Percentiles rank a stretch among this genome's conserved stretches.
These are phyloP conservation scores for Elephas maximus DNA, from an alignment of 2,113 vertebrate genomes.

Conservation along the genomic window DNA sequence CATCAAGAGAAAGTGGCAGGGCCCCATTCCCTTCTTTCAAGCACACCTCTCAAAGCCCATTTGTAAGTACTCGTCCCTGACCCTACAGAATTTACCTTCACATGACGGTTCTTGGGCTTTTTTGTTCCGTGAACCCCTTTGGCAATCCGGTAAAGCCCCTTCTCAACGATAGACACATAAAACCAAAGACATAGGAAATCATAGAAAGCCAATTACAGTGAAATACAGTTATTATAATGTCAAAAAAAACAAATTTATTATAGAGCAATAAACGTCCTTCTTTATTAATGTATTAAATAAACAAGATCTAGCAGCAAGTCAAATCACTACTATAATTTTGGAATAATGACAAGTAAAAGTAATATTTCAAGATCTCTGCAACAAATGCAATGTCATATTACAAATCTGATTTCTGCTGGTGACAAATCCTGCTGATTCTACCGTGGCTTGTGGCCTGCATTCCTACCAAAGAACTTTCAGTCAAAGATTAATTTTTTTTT, in stretches of 20 bases:
- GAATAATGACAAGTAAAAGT: slow-evolving; percentile 70
- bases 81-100: slow-evolving; percentile 4
- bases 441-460: slow-evolving; percentile 18
- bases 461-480: slow-evolving; percentile 25
- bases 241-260: slow-evolving; percentile 62
- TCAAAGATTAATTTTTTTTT: slow-evolving; percentile 14
- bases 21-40: background rate
- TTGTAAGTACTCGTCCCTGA: background rate
- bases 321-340: slow-evolving; percentile 71
- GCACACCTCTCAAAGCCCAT: background rate
- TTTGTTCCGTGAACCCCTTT: background rate
- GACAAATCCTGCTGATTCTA: slow-evolving; percentile 49
- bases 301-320: slow-evolving; percentile 66
- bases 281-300: slow-evolving; percentile 75
- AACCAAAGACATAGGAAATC: slow-evolving; percentile 22
- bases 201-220: slow-evolving; percentile 59
- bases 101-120: background rate
- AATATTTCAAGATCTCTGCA: slow-evolving; percentile 58
- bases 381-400: slow-evolving; percentile 6
- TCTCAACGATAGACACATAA: background rate
- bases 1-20: background rate
- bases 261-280: slow-evolving; percentile 31
- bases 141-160: slow-evolving; percentile 15
- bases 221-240: slow-evolving; percentile 51
- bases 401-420: slow-evolving; percentile 58